Evolutionary conservation across 2,888 invertebrate genomes (phyloP).

Genomic region (Cheilosia grossa): DNA sequence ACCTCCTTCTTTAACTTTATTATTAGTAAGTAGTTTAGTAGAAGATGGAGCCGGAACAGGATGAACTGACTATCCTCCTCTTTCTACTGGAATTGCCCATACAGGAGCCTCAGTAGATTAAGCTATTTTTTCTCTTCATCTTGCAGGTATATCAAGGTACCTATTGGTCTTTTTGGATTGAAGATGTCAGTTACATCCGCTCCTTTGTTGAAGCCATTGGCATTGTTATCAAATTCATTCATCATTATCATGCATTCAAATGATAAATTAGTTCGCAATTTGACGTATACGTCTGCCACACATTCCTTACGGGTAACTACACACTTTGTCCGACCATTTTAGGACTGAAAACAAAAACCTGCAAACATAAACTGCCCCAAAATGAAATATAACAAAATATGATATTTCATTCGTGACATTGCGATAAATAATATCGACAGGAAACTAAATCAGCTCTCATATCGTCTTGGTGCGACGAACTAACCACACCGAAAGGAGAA

Average conservation of each 20-base stretch:
- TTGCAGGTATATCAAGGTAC: slow-evolving; percentile 89
- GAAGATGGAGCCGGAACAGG: slow-evolving; percentile 80
- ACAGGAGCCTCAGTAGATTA: slow-evolving; percentile 88
- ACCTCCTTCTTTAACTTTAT: slow-evolving; percentile 84
- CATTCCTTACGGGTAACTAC: not conserved
- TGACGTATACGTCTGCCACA: not conserved
- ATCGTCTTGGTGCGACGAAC: slow-evolving; percentile 24
- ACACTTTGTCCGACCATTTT: not conserved
- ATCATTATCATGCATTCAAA: no score
- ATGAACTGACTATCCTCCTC: slow-evolving; percentile 90
- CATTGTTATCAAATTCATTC: not conserved
- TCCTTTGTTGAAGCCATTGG: no score
- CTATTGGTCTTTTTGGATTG: no score
- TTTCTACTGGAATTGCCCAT: slow-evolving; percentile 86
- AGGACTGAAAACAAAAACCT: not conserved
- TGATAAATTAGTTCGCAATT: not conserved
- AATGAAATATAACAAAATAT: not conserved
- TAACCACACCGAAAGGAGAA: slow-evolving; percentile 18
- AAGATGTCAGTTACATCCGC: no score
- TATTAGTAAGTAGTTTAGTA: slow-evolving; percentile 87
- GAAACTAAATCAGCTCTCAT: slow-evolving; percentile 68
- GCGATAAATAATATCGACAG: slow-evolving; percentile 67
- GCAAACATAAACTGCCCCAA: not conserved
- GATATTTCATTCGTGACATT: slow-evolving; percentile 4
- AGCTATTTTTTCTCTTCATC: slow-evolving; percentile 90